Conservation (phyloP, 1,140 invertebrate species). For the honey bee (Apis mellifera) region Amel_HAv3.1 CM009940.2:2568501-2569000, state of each 20-base stretch:
- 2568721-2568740: conserved; percentile 38
- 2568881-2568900: no score
- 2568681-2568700: conserved; percentile 40
- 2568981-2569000: no score
- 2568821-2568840: no score
- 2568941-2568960: no score
- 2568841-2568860: no score
- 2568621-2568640: conserved; percentile 41
- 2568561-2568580: background rate
- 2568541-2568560: background rate
- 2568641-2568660: conserved; percentile 6
- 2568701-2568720: conserved; percentile 29
- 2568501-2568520: conserved; percentile 11
- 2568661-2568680: conserved; percentile 5
- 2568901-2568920: background rate
- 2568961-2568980: no score
- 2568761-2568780: background rate
- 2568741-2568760: conserved; percentile 46
- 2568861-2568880: no score
- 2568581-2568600: background rate
- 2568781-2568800: background rate
- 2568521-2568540: conserved; percentile 5
- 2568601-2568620: conserved; percentile 53
- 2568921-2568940: background rate
- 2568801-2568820: no score